Evolutionary conservation across 1,140 invertebrate species (phyloP).

Genomic region (Oryzaephilus surinamensis): DNA sequence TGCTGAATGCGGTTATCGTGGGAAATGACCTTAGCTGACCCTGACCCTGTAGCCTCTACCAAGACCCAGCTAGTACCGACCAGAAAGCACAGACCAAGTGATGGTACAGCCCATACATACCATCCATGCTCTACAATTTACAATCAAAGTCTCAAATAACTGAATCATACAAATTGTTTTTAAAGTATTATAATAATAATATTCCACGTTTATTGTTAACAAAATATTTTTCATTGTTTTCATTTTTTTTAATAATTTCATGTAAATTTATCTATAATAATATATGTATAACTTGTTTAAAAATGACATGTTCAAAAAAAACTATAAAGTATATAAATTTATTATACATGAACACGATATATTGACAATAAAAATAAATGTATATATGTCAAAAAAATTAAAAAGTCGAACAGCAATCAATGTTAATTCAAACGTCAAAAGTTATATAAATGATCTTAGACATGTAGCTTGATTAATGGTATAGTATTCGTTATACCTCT

Average conservation of each 20-base stretch:
- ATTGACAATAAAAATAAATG: no score
- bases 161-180: neutral
- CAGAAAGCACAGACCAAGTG: conserved; percentile 11
- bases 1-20: conserved; percentile 34
- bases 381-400: conserved; percentile 16
- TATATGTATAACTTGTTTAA: no score
- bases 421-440: conserved; percentile 36
- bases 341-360: no score
- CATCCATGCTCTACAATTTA: no score
- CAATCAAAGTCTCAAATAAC: neutral
- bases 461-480: conserved; percentile 32
- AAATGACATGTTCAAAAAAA: no score
- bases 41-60: conserved; percentile 35
- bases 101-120: no score
- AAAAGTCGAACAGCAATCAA: conserved; percentile 29
- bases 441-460: conserved; percentile 34
- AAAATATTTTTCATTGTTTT: no score
- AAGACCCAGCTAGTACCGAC: conserved; percentile 24
- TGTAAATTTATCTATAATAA: no score
- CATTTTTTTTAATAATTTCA: no score
- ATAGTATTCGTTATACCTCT: conserved; percentile 22
- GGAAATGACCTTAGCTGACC: conserved; percentile 38
- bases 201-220: no score
- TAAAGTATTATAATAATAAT: no score
- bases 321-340: no score